Percentiles rank a stretch among this genome's conserved stretches.
These are phyloP conservation scores for Philereme transversata DNA, from an alignment of 2,888 invertebrate genomes.

Conservation along the genomic window DNA sequence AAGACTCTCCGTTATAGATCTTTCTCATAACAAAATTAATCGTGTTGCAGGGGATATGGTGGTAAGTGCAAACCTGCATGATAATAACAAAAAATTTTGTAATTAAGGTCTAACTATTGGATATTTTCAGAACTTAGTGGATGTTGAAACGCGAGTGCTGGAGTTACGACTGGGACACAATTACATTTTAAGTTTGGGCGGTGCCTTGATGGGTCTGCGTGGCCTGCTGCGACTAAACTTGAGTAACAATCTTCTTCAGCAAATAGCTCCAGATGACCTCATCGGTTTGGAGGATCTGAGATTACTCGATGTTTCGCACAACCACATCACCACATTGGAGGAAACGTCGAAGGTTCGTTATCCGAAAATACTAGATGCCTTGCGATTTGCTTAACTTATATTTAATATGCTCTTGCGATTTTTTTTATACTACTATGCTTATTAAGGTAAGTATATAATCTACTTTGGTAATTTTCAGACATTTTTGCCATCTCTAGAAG, in stretches of 20 bases:
- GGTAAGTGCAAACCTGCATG: conserved; percentile 63
- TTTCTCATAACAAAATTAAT: conserved; percentile 90
- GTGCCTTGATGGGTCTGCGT: conserved; percentile 89
- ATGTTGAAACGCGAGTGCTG: conserved; percentile 88
- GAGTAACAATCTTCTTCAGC: conserved; percentile 89
- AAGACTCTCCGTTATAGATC: conserved; percentile 88
- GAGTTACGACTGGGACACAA: conserved; percentile 91
- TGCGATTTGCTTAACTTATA: conserved; percentile 1
- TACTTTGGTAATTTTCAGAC: conserved; percentile 84
- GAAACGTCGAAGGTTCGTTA: conserved; percentile 90
- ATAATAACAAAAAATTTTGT: neutral
- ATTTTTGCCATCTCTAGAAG: conserved; percentile 89
- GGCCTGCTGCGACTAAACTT: conserved; percentile 89
- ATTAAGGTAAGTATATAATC: neutral
- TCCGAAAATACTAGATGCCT: neutral
- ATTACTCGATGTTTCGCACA: conserved; percentile 90
- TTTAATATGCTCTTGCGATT: conserved; percentile 11
- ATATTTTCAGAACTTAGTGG: conserved; percentile 87
- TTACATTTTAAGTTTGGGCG: conserved; percentile 87
- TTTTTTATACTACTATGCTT: neutral
- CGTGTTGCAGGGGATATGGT: conserved; percentile 87
- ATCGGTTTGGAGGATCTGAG: conserved; percentile 90
- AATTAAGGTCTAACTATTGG: neutral
- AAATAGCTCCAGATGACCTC: conserved; percentile 90
- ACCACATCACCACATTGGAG: conserved; percentile 89